Conservation (phyloP, 2,113 vertebrate genomes). For the Lonchura striata region DNA sequence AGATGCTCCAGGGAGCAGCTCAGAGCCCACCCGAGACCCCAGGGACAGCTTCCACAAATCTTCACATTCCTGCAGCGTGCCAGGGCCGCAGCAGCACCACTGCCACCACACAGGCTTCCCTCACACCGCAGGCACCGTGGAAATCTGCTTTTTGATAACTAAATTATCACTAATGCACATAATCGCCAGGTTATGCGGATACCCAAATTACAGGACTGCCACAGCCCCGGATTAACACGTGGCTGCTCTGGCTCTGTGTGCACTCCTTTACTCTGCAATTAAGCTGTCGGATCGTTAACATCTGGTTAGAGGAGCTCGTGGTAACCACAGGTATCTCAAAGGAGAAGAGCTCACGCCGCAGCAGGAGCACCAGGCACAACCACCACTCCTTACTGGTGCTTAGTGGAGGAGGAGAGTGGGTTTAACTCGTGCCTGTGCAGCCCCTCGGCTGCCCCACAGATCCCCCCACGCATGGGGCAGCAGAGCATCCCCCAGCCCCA, state of each 20-base stretch:
- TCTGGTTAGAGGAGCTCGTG: not conserved
- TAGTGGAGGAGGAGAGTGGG: not conserved
- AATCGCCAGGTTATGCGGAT: constrained; percentile 10
- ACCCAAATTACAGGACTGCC: constrained; percentile 44
- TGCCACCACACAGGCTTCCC: not conserved
- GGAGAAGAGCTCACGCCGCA: not conserved
- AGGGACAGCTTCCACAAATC: accelerated
- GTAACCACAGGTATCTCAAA: not conserved
- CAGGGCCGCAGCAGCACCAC: not conserved
- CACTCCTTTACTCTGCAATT: constrained; percentile 34
- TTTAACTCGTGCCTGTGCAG: not conserved
- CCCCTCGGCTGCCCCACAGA: accelerated
- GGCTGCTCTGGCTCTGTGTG: not conserved
- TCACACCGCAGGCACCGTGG: not conserved
- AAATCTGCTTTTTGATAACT: constrained; percentile 43
- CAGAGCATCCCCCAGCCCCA: not conserved
- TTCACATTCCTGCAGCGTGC: accelerated
- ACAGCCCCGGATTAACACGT: not conserved
- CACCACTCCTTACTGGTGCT: not conserved
- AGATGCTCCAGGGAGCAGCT: not conserved
- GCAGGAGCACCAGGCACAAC: not conserved
- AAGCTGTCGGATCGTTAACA: not conserved
- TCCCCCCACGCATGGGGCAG: too few species aligned
- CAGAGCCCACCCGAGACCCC: not conserved
- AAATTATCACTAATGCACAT: constrained; percentile 50